Conservation (phyloP, 2,888 invertebrate genomes). For the Drosophila sordidapex region DNA sequence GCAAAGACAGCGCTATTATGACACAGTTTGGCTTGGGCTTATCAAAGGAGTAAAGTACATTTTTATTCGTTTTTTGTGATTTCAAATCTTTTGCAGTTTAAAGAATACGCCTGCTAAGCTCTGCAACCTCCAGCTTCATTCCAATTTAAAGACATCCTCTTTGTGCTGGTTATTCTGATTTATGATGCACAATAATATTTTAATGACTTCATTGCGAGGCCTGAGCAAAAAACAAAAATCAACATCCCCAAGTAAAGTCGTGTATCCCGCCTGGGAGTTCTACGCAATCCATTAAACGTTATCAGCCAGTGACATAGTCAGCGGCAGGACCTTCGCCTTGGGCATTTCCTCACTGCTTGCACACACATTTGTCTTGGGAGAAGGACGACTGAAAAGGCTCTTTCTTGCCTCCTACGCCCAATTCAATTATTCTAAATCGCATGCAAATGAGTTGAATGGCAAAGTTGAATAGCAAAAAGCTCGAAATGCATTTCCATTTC, state of each 20-base stretch:
- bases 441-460: conserved; percentile 68
- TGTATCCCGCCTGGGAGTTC: conserved; percentile 33
- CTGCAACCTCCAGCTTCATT: conserved; percentile 1
- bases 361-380: conserved; percentile 56
- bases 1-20: background rate
- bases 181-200: conserved; percentile 79
- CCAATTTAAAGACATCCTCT: background rate
- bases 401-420: conserved; percentile 49
- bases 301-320: conserved; percentile 72
- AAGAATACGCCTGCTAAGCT: conserved; percentile 13
- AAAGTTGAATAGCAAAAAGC: conserved; percentile 62
- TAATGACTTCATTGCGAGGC: conserved; percentile 75
- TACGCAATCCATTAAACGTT: conserved; percentile 75
- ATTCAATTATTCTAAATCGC: conserved; percentile 74
- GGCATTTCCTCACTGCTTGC: conserved; percentile 9
- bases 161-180: conserved; percentile 57
- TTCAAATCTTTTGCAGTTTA: background rate
- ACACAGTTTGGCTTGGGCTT: background rate
- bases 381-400: conserved; percentile 24
- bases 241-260: conserved; percentile 9
- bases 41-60: background rate
- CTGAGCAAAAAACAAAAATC: conserved; percentile 50
- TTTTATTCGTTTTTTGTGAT: background rate
- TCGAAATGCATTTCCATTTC: conserved; percentile 59
- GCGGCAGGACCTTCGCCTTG: conserved; percentile 31